Evolutionary conservation across 2,888 invertebrate genomes (phyloP).

Genomic region (Synergus laeviventris): DNA sequence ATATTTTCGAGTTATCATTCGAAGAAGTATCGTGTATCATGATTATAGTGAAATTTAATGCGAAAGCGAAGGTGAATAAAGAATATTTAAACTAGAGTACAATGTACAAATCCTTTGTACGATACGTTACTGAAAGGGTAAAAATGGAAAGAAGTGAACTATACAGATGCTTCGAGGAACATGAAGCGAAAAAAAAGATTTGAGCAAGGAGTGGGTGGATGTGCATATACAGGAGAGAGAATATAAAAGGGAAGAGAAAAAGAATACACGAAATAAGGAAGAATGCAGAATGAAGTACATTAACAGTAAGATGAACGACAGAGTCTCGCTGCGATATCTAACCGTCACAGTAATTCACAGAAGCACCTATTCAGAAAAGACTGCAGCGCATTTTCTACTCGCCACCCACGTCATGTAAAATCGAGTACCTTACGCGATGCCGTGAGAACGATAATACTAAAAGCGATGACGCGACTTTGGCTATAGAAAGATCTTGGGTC

Average conservation of each 20-base stretch:
- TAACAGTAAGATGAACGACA: constrained; percentile 67
- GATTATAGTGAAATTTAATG: too few relatives aligned
- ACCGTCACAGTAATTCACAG: constrained; percentile 57
- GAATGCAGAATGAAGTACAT: constrained; percentile 64
- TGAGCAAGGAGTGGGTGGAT: neutral
- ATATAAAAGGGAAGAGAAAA: neutral
- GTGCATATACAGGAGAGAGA: neutral
- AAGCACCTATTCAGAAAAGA: constrained; percentile 44
- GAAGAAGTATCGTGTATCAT: too few relatives aligned
- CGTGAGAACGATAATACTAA: constrained; percentile 29
- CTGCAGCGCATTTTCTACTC: constrained; percentile 11
- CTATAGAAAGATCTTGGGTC: neutral
- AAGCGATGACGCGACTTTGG: constrained; percentile 11
- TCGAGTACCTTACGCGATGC: constrained; percentile 19
- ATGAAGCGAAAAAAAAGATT: constrained; percentile 33
- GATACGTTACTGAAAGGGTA: neutral
- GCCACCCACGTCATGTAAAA: constrained; percentile 22
- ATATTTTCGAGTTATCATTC: neutral
- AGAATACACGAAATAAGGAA: constrained; percentile 42
- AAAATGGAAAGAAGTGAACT: constrained; percentile 2
- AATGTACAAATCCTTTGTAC: neutral
- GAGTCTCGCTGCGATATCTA: constrained; percentile 62
- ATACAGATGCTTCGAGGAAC: constrained; percentile 25
- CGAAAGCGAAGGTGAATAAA: neutral
- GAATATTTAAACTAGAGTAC: neutral